These are phyloP conservation scores for Eurytoma californica DNA, from an alignment of 2,888 invertebrate species.

Conservation along the genomic window DNA sequence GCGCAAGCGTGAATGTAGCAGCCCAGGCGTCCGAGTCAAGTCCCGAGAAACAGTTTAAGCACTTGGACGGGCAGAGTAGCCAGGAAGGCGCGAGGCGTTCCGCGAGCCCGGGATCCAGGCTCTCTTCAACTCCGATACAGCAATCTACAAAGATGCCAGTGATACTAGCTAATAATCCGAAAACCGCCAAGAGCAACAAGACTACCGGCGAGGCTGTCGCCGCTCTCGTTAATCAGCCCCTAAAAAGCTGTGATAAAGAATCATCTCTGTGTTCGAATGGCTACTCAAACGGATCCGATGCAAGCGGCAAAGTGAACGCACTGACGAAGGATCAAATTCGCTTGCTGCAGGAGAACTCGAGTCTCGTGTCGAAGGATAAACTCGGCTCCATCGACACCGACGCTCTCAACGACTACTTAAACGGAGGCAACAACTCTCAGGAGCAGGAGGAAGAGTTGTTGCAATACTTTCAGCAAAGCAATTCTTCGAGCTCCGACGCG, in stretches of 20 bases:
- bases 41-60: constrained; percentile 71
- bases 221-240: constrained; percentile 58
- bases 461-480: constrained; percentile 85
- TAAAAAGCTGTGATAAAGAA: constrained; percentile 66
- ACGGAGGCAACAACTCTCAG: constrained; percentile 85
- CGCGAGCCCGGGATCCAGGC: constrained; percentile 57
- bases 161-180: constrained; percentile 65
- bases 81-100: constrained; percentile 53
- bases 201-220: constrained; percentile 58
- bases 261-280: constrained; percentile 61
- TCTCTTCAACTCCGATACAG: constrained; percentile 57
- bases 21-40: constrained; percentile 66
- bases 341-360: constrained; percentile 62
- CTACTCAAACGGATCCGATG: constrained; percentile 54
- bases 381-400: constrained; percentile 88
- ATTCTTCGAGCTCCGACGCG: constrained; percentile 71
- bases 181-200: constrained; percentile 63
- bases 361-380: constrained; percentile 65
- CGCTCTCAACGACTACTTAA: constrained; percentile 87
- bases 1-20: constrained; percentile 62
- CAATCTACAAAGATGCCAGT: constrained; percentile 64
- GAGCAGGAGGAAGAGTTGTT: constrained; percentile 90
- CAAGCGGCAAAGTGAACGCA: constrained; percentile 35
- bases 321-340: constrained; percentile 63
- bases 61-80: constrained; percentile 56